phyloP scores from a whole-genome alignment of 2,888 invertebrate genomes.

The Meiosimyza platycephala region DNA sequence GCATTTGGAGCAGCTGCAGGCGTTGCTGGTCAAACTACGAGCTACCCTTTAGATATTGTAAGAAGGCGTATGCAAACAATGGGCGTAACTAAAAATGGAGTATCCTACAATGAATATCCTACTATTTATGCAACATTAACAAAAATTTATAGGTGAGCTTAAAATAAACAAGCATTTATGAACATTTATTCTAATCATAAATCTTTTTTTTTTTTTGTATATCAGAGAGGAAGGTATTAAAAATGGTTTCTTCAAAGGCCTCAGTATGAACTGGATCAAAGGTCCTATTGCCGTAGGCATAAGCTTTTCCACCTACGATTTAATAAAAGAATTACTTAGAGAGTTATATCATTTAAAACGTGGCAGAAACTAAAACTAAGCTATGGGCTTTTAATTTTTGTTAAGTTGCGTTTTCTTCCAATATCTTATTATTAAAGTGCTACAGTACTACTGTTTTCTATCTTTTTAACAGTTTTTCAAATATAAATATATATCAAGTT shows the following conservation, averaged over 20 bases:
- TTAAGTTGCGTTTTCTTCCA: too few relatives aligned
- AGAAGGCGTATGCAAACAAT: constrained; percentile 74
- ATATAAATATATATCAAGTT: constrained; percentile 22
- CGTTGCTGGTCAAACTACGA: constrained; percentile 91
- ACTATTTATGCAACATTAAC: constrained; percentile 76
- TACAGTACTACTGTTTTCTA: constrained; percentile 23
- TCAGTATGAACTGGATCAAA: constrained; percentile 99
- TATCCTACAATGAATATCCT: constrained; percentile 69
- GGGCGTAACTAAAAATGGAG: constrained; percentile 65
- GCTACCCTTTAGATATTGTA: constrained; percentile 96
- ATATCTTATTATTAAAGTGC: not conserved
- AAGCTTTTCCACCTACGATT: constrained; percentile 95
- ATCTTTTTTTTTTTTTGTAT: constrained; percentile 44
- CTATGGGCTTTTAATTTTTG: not conserved
- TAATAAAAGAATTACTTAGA: constrained; percentile 74
- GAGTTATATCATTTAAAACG: constrained; percentile 64
- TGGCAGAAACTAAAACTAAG: constrained; percentile 50
- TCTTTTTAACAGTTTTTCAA: constrained; percentile 15
- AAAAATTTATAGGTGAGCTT: constrained; percentile 76
- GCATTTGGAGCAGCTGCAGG: constrained; percentile 92
- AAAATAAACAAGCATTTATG: not conserved
- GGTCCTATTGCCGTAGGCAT: constrained; percentile 93
- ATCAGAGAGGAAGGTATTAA: constrained; percentile 86
- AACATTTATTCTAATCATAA: not conserved
- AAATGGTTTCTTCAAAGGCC: constrained; percentile 95